A percentile compares a stretch with the other conserved stretches of the same genome.
These are phyloP conservation scores for Zoanthus sansibaricus DNA, from an alignment of 92 coral and sea anemone genomes.

Conservation along the genomic window DNA sequence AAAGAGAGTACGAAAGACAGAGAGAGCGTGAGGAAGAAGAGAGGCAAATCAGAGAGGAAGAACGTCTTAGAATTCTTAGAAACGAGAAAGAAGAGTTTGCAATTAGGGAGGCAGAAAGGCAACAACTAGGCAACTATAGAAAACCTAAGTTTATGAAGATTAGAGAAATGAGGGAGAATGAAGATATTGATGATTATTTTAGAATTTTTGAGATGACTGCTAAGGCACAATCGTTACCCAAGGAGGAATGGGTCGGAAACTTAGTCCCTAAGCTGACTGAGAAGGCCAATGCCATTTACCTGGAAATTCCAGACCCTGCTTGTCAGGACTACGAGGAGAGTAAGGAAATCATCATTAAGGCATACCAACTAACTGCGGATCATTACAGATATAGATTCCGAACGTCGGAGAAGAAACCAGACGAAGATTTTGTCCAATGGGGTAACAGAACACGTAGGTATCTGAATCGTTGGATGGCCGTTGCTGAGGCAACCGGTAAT, in stretches of 20 bases:
- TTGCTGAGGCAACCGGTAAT: too few species aligned
- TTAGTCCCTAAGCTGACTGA: constrained; percentile 61
- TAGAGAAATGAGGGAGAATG: constrained; percentile 67
- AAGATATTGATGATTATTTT: constrained; percentile 71
- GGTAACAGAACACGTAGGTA: too few species aligned
- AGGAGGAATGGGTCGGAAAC: constrained; percentile 69
- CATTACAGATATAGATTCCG: too few species aligned
- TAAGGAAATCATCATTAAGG: constrained; percentile 42
- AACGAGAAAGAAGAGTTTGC: constrained; percentile 32
- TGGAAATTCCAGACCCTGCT: constrained; percentile 56
- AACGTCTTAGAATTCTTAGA: constrained; percentile 28
- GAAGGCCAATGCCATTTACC: constrained; percentile 66
- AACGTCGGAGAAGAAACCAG: too few species aligned
- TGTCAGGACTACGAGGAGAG: constrained; percentile 51
- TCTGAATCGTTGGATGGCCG: too few species aligned
- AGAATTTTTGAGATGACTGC: constrained; percentile 81
- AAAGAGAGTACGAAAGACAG: constrained; percentile 27
- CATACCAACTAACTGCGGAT: too few species aligned
- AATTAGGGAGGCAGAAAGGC: constrained; percentile 1
- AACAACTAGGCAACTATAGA: background rate
- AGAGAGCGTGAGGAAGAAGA: constrained; percentile 9
- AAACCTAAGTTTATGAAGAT: constrained; percentile 34
- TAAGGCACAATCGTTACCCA: constrained; percentile 59
- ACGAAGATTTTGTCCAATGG: too few species aligned
- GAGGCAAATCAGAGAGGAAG: background rate